Evolutionary conservation across 1,140 invertebrate genomes (phyloP), one percentile per base, ranked within the genome.

Genomic region (Drosophila sp.): DNA sequence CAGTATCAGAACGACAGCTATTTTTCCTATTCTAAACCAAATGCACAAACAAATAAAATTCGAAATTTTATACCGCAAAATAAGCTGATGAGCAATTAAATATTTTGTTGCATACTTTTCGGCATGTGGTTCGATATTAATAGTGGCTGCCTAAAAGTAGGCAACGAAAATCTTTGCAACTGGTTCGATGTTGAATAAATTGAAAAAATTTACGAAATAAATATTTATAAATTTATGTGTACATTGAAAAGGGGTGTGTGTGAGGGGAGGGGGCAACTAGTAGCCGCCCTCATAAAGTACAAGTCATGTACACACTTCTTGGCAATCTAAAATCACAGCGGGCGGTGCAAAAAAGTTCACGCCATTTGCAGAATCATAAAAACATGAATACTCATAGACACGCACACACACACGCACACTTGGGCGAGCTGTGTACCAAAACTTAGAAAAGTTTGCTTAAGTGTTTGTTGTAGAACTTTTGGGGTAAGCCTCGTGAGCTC

Each of bases 321-420:
- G 45, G 61, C 67, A 71, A 71, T 65, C 61, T 50, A 46, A 57
- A 58, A 58, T 72, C 83, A 41, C 83, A 83, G 84, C 80, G 66
- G 84, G 83, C 43, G 62, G 25, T 48, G 45, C n/a, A 40, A 56
- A 56, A 78, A 80, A 86, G 73, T 89, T 89, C 84, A 89, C 76
- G 80, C 83, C 84, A 89, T 72, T 89, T 78, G 84, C 84, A 89
- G 72, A 58, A 77, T 59, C 63, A 67, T 76, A 61, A 67, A 43
- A 36, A 54, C 56, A 67, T 7, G 53, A 50, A 54, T 18, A 40
- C 4, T 34, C 18, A 43, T 16, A 51, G 51, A 57, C 34, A 65
- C 46, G 34, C 9, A 27, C 3, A 32, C 8, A 57, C 34, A 65
- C 46, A 40, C 9, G 16, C 3, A 32, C 8, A 25, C 45, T 27